Evolutionary conservation across 2,888 invertebrate genomes (phyloP).

Genomic region (Plemyria rubiginata): DNA sequence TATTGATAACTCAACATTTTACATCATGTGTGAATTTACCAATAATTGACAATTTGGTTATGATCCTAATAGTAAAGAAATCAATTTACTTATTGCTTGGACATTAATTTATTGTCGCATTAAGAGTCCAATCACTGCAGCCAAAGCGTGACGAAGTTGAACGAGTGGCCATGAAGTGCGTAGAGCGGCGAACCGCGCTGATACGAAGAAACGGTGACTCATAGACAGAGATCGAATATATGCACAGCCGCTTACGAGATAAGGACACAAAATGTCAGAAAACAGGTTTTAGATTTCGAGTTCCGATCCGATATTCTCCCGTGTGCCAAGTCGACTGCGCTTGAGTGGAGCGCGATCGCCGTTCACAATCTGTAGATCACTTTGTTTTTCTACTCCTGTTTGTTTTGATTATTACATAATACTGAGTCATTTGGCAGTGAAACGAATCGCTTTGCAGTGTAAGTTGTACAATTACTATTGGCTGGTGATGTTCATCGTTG

Average conservation of each 20-base stretch:
- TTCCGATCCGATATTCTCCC: conserved; percentile 83
- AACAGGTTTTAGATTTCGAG: conserved; percentile 84
- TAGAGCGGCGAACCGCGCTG: conserved; percentile 71
- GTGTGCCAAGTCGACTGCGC: conserved; percentile 75
- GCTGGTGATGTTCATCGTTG: conserved; percentile 30
- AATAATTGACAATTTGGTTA: conserved; percentile 2
- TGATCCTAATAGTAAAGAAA: conserved; percentile 45
- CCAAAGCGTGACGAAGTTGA: conserved; percentile 81
- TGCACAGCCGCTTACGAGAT: conserved; percentile 56
- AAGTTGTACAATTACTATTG: conserved; percentile 22
- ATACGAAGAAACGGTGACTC: conserved; percentile 83
- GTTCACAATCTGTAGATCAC: conserved; percentile 65
- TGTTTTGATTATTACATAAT: conserved; percentile 38
- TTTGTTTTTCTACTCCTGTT: conserved; percentile 56
- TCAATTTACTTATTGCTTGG: conserved; percentile 72
- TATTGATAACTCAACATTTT: conserved; percentile 8
- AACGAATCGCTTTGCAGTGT: conserved; percentile 44
- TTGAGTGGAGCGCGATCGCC: conserved; percentile 66
- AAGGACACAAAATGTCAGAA: conserved; percentile 67
- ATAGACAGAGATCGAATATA: conserved; percentile 73
- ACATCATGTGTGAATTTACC: conserved; percentile 1
- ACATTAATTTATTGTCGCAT: conserved; percentile 79
- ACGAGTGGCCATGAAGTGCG: conserved; percentile 84
- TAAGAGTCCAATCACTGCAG: conserved; percentile 73
- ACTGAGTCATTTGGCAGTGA: conserved; percentile 47